A percentile compares a stretch with the other conserved stretches of the same genome.
Evolutionary conservation across 2,113 vertebrate genomes (phyloP).

Genomic region (Myrmecophaga tridactyla): DNA sequence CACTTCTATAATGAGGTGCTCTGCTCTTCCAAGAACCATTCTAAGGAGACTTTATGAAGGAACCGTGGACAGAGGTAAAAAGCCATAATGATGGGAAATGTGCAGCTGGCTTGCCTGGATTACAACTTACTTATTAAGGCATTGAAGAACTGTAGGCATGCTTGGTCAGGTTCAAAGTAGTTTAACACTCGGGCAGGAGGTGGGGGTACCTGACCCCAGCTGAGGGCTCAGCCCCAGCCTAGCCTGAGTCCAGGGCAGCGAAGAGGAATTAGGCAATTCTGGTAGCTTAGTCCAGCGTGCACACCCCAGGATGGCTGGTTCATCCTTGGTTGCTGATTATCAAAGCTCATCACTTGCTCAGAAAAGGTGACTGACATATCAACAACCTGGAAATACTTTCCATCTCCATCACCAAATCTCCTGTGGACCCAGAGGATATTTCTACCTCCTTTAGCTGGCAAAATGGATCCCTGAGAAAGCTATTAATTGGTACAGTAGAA

Average conservation of each 20-base stretch:
- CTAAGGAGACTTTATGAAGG: neutral
- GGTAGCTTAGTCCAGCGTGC: fast-evolving
- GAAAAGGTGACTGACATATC: neutral
- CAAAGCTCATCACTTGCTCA: neutral
- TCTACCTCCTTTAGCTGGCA: neutral
- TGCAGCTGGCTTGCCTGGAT: neutral
- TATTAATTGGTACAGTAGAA: neutral
- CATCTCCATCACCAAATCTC: neutral
- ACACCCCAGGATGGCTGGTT: neutral
- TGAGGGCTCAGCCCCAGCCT: neutral
- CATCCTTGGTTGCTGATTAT: too few relatives aligned
- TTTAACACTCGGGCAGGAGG: neutral
- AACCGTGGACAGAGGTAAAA: neutral
- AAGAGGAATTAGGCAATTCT: neutral
- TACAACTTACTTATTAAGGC: too few relatives aligned
- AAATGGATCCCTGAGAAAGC: neutral
- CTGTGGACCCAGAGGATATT: neutral
- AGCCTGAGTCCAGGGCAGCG: neutral
- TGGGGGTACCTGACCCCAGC: neutral
- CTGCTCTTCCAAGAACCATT: too few relatives aligned
- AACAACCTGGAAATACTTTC: neutral
- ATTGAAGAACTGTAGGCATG: too few relatives aligned
- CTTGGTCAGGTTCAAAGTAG: neutral
- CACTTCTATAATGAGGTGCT: neutral
- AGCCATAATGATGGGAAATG: neutral